phyloP scores from a whole-genome alignment of 2,113 vertebrate genomes.

The Microcebus tavaratra region DNA sequence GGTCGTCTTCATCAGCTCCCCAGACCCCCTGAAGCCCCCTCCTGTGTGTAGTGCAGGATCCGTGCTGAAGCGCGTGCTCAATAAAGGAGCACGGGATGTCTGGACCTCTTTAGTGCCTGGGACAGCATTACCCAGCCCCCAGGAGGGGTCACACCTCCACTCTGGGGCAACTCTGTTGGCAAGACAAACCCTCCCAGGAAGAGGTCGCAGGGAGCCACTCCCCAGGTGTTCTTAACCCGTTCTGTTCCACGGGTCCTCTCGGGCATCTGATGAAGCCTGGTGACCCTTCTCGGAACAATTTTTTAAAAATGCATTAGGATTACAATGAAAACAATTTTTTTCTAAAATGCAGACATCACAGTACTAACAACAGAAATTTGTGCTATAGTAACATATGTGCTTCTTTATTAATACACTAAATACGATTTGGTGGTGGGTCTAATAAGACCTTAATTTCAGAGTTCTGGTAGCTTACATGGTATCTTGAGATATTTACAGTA shows the following conservation, averaged over 20 bases:
- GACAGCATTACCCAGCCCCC: not conserved
- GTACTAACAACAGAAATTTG: not conserved
- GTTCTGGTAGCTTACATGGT: not conserved
- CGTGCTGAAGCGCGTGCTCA: not conserved
- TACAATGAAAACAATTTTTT: constrained; percentile 24
- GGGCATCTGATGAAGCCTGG: not conserved
- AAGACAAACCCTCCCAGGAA: not conserved
- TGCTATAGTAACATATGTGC: not conserved
- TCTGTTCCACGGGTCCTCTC: not conserved
- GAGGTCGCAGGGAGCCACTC: not conserved
- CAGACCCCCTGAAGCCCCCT: not conserved
- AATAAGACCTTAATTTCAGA: not conserved
- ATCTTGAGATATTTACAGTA: not conserved
- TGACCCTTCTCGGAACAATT: not conserved
- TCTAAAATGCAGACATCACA: not conserved
- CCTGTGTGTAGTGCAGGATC: not conserved
- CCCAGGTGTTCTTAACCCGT: constrained; percentile 22
- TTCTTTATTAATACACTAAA: not conserved
- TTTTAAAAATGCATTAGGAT: not conserved
- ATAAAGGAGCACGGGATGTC: not conserved
- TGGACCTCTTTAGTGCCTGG: not conserved
- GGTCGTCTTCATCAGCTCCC: not conserved
- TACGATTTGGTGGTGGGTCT: not conserved
- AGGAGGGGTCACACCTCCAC: not conserved
- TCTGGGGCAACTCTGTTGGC: not conserved